Percentiles rank a stretch among this genome's conserved stretches.
These are phyloP conservation scores for Ranitomeya variabilis DNA, from an alignment of 2,113 vertebrate genomes.

Conservation along the genomic window DNA sequence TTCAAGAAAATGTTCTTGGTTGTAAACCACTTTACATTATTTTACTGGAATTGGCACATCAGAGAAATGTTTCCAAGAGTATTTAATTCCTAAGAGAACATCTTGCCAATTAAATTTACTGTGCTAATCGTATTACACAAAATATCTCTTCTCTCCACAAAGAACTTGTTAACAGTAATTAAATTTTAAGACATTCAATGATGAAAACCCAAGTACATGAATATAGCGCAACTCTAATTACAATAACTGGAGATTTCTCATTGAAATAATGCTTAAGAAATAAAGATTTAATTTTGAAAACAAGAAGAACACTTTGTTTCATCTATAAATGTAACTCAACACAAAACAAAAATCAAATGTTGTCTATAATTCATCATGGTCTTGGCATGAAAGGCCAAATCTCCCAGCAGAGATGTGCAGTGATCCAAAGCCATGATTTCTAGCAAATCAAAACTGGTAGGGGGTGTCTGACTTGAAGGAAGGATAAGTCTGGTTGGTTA, in stretches of 20 bases:
- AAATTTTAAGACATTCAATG: conserved; percentile 72
- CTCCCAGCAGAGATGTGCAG: conserved; percentile 1
- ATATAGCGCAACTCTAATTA: conserved; percentile 69
- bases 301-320: conserved; percentile 43
- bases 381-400: conserved; percentile 1
- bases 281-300: conserved; percentile 64
- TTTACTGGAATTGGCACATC: conserved; percentile 64
- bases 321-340: not conserved
- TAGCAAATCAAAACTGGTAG: not conserved
- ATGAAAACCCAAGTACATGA: conserved; percentile 66
- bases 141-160: conserved; percentile 72
- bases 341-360: conserved; percentile 13
- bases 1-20: conserved; percentile 4
- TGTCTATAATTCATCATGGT: conserved; percentile 14
- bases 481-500: not conserved
- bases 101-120: conserved; percentile 75
- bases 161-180: conserved; percentile 76
- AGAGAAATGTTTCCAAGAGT: conserved; percentile 62
- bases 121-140: conserved; percentile 70
- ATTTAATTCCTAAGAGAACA: conserved; percentile 66
- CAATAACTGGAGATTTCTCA: conserved; percentile 63
- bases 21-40: conserved; percentile 49
- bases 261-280: conserved; percentile 70
- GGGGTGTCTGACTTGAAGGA: not conserved
- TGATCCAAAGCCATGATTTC: conserved; percentile 4